Evolutionary conservation across 2,888 invertebrate species (phyloP), one percentile per base, ranked within the genome.

Genomic region (Drosophila mettleri): DNA sequence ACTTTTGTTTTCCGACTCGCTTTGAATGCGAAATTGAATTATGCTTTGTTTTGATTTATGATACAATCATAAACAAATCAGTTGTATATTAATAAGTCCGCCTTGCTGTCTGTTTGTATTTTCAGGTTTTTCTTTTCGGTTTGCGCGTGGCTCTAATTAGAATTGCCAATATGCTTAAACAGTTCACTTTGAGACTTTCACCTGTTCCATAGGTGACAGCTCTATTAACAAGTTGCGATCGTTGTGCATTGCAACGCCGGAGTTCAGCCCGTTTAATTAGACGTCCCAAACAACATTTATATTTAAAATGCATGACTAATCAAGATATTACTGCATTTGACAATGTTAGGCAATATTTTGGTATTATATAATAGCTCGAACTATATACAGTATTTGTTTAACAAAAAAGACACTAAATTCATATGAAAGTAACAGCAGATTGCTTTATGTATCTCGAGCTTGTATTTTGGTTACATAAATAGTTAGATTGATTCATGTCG

Each of bases 41-140:
- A 6, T 9, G 16, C 20, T 38, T 12, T 9, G 29, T 41, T 48
- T 66, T 72, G 60, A 70, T 70, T 68, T 74, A 74, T 68, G 34
- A 45, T 34, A 39, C 8, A 16, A 31, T 52, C 51, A 59, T 20
- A 67, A 51, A 58, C 48, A 48, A 54, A 54, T 69, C 53, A 69
- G 18, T 18, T 33, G 62, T 39, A 46, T 29, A n/a, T 20, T 31
- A 16, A 64, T 41, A 64, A 18, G 38, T 34, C 4, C 22, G 29
- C 27, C 27, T 27, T 16, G 16, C 12, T 7, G 0, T 43, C 5
- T 41, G 41, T 43, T 24, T 9, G 9, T 24, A 16, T 27, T 27
- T 45, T 45, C 27, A 16, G 5, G 3, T 31, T 48, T 41, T 33
- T 41, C 34, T 29, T 41, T 4, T 7, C 12, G 2, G 20, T 41